Base-by-base conservation (phyloP, 92 coral and sea anemone genomes). In the Porites cylindrica region DNA sequence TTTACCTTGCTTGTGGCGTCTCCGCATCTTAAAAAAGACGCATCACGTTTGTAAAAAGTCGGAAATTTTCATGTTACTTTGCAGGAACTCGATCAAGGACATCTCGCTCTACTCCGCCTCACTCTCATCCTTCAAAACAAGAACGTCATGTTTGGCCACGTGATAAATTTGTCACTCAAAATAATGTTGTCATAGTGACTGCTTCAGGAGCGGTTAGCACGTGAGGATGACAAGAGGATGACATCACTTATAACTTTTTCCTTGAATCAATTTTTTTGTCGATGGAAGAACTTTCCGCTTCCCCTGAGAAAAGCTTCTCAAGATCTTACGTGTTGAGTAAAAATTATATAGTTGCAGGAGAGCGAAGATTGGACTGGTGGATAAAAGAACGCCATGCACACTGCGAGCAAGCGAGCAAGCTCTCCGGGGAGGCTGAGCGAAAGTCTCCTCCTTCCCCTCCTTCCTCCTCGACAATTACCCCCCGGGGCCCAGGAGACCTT, bases 141-240 rank as follows among this genome's bases (percentile, higher is more conserved):
- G 38, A 93, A 95, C 98, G 98, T 95, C 98, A 95, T 95, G 98
- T 95, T 95, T 80, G 89, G 96, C 81, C 98, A 94, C 98, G 98
- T 94, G 98, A 94, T 68, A 52, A 21, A 38, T 68, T 66, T 85
- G 89, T 67, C 89, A 85, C 66, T 85, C 89, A 85, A 72, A 74
- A 23, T 1, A 1, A 23, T 7, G 73, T 75, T 75, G 72, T 64
- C 71, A 83, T 83, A 66, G 87, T 62, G 66, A 83, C 72, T 17
- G 63, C 10, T 53, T 20, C 3, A 6, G 23, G 3, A 29, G 86
- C 77, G 86, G 85, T 54, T 43, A 50, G 17, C 20, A 17, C 66
- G n/a, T 23, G 8, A 58, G 4, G 14, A 54, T 8, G 47, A 38
- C 47, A 54, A 9, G 79, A 10, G 63, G 4, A 5, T 2, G 19